phyloP scores from a whole-genome alignment of 2,113 vertebrate species.

The Centropristis striata region DNA sequence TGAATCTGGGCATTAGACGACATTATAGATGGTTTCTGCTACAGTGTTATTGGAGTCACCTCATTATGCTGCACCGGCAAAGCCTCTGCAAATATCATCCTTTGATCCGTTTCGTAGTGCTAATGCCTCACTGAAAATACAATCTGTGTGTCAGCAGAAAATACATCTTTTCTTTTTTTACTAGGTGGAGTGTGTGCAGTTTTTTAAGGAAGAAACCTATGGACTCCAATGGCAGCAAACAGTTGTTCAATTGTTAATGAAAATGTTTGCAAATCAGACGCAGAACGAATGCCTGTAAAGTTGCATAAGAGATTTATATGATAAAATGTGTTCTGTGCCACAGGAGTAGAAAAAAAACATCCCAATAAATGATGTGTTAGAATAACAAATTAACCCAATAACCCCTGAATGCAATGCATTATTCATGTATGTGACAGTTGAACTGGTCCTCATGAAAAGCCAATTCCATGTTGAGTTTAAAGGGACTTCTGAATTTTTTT shows the following conservation, averaged over 20 bases:
- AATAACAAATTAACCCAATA: constrained; percentile 60
- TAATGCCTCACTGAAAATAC: constrained; percentile 43
- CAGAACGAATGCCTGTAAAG: constrained; percentile 13
- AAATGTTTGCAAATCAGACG: constrained; percentile 40
- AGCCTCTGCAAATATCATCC: constrained; percentile 31
- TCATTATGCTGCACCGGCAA: constrained; percentile 49
- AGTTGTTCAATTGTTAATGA: constrained; percentile 26
- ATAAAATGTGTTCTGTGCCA: constrained; percentile 21
- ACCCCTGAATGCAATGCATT: constrained; percentile 55
- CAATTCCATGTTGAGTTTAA: constrained; percentile 61
- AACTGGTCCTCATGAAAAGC: constrained; percentile 57
- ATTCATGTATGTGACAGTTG: constrained; percentile 66
- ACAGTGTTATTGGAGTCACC: constrained; percentile 50
- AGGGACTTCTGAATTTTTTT: constrained; percentile 42
- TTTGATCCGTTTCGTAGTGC: constrained; percentile 38
- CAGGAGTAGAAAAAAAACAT: constrained; percentile 34
- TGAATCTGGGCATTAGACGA: constrained; percentile 28
- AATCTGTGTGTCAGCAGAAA: constrained; percentile 29
- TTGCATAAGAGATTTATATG: constrained; percentile 19
- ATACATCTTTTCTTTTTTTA: background rate
- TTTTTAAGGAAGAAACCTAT: background rate
- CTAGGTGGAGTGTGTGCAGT: background rate
- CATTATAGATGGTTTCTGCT: constrained; percentile 43
- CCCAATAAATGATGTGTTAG: constrained; percentile 51
- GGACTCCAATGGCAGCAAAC: constrained; percentile 7